Base-by-base conservation (phyloP, 1,140 invertebrate species). In the Tetranychus cinnabarinus region DNA sequence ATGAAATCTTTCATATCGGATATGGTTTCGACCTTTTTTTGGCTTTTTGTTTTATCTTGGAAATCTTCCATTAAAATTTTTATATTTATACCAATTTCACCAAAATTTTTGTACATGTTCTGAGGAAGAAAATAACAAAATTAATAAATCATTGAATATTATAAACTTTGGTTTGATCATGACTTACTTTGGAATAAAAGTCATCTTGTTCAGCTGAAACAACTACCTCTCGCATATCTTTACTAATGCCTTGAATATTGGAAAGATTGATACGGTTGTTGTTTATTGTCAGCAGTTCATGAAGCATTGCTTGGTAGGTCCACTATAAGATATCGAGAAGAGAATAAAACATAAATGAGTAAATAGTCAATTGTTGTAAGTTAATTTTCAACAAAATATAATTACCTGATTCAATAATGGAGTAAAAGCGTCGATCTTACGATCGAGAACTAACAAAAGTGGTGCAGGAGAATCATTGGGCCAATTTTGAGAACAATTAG, bases 271-370 rank as follows among this genome's bases (percentile, higher is more conserved):
- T 90, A 63, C 91, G 78, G 75, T 97, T 97, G 69, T 97, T 98
- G 65, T 82, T 83, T 65, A 98, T 95, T 0, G 82, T 84, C 35
- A 99, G 72, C 54, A 98, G 73, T 76, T 99, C 93, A 74, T 99
- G 95, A 2, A 99, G 90, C 95, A 99, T 98, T 8, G 93, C 93
- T 74, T 99, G 93, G 74, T 99, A 99, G 0, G 93, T 98, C 96
- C 96, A 99, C 79, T 91, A 70, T 31, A 71, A 71, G 60, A 13
- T 55, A 62, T 13, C 7, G 7, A 47, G 52, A 61, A 45, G 8
- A 59, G 50, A 58, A 46, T 2, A 56, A 56, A 5, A 3, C 8
- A 56, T 39, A 13, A 2, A 10, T 5, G 15, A 5, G 1, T 56
- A 36, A 36, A 52, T 8, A 6, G 48, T 52, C 15, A 52, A 52